These are phyloP conservation scores for Protodeltote pygarga DNA, from an alignment of 2,888 invertebrate species.

Conservation along the genomic window DNA sequence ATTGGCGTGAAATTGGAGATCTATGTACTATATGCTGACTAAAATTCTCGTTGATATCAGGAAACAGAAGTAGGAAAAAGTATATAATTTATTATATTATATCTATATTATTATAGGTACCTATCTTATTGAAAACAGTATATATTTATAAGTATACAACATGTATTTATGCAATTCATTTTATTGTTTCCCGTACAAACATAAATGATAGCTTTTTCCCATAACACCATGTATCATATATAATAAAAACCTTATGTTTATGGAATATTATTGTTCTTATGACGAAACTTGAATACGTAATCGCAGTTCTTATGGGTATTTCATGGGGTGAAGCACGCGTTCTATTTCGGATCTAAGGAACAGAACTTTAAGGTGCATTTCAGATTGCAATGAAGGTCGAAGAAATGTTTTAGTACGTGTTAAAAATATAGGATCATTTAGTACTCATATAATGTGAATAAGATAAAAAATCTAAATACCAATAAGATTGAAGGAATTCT, in stretches of 20 bases:
- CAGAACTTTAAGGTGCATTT: not conserved
- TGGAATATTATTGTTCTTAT: constrained; percentile 52
- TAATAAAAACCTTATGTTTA: constrained; percentile 52
- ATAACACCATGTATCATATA: constrained; percentile 34
- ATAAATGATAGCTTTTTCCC: constrained; percentile 33
- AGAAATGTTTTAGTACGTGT: constrained; percentile 33
- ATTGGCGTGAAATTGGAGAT: no score
- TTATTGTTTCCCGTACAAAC: constrained; percentile 13
- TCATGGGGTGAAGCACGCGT: constrained; percentile 11
- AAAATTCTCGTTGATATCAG: no score
- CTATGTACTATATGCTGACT: no score
- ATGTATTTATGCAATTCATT: constrained; percentile 4
- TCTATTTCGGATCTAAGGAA: constrained; percentile 8
- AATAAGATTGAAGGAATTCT: no score
- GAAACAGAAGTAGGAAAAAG: no score
- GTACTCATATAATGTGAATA: constrained; percentile 5
- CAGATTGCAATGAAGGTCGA: not conserved
- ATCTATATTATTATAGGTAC: no score
- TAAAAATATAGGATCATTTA: constrained; percentile 36
- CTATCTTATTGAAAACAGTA: not conserved
- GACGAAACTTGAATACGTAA: constrained; percentile 53
- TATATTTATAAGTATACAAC: constrained; percentile 17
- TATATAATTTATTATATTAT: no score
- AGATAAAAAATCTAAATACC: constrained; percentile 10
- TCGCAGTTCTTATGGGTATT: constrained; percentile 36